Evolutionary conservation across 2,797 vertebrate genomes (phyloP).

Genomic region (Spinus olivaceus): DNA sequence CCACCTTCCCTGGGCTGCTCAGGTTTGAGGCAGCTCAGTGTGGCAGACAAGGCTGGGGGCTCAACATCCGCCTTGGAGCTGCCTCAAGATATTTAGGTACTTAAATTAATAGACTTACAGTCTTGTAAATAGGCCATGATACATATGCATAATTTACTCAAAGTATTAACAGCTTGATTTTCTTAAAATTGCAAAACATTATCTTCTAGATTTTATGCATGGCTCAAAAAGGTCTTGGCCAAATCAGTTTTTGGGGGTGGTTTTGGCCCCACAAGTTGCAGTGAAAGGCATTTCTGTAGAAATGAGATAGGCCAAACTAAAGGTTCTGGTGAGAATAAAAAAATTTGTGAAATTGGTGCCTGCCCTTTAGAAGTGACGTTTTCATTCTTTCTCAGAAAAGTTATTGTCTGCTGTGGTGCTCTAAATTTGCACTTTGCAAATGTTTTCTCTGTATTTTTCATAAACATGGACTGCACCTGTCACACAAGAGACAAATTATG

Average conservation of each 20-base stretch:
- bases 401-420: neutral
- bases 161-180: neutral
- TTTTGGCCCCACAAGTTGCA: neutral
- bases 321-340: neutral
- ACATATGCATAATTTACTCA: neutral
- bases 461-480: neutral
- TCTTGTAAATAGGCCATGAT: neutral
- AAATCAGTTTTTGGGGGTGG: neutral
- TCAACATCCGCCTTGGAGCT: neutral
- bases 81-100: neutral
- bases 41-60: neutral
- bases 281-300: neutral
- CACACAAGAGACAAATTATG: neutral
- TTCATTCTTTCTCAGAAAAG: neutral
- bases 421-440: neutral
- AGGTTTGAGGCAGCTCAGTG: neutral
- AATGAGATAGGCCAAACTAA: neutral
- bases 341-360: neutral
- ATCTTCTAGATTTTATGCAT: neutral
- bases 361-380: neutral
- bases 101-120: neutral
- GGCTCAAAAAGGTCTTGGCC: neutral
- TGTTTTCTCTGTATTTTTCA: neutral
- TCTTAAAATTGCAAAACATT: neutral
- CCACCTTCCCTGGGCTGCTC: fast-evolving